Conservation (phyloP, 2,888 invertebrate species). For the Papilio gigon region DNA sequence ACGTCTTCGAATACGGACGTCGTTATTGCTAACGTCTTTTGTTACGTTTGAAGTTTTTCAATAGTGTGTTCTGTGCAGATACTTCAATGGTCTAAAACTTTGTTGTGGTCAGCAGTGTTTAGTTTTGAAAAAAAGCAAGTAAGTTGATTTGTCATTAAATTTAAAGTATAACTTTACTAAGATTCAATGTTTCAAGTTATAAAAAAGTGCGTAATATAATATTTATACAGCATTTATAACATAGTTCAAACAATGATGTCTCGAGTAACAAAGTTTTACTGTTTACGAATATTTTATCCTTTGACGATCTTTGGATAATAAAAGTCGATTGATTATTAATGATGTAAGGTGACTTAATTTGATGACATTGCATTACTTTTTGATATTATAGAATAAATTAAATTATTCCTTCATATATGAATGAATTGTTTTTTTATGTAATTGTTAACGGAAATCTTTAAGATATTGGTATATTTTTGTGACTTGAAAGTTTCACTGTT, state of each 20-base stretch:
- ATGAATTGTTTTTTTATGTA: no score
- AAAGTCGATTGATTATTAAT: no score
- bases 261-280: not conserved
- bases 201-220: not conserved
- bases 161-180: not conserved
- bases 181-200: not conserved
- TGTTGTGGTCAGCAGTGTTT: conserved; percentile 28
- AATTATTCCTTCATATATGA: no score
- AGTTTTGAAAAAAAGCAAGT: conserved; percentile 44
- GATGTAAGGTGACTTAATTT: no score
- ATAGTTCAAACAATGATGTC: no score
- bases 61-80: conserved; percentile 68
- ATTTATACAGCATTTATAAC: no score
- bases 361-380: no score
- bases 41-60: conserved; percentile 60
- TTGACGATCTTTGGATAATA: not conserved
- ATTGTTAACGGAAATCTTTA: no score
- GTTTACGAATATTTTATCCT: not conserved
- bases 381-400: no score
- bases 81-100: conserved; percentile 57
- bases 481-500: no score
- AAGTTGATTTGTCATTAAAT: conserved; percentile 15
- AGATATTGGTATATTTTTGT: no score
- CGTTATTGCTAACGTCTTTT: conserved; percentile 49
- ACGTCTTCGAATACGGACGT: conserved; percentile 63